A percentile compares a stretch with the other conserved stretches of the same genome.
Evolutionary conservation across 2,888 invertebrate genomes (phyloP).

Genomic region (Drosophila eohydei): DNA sequence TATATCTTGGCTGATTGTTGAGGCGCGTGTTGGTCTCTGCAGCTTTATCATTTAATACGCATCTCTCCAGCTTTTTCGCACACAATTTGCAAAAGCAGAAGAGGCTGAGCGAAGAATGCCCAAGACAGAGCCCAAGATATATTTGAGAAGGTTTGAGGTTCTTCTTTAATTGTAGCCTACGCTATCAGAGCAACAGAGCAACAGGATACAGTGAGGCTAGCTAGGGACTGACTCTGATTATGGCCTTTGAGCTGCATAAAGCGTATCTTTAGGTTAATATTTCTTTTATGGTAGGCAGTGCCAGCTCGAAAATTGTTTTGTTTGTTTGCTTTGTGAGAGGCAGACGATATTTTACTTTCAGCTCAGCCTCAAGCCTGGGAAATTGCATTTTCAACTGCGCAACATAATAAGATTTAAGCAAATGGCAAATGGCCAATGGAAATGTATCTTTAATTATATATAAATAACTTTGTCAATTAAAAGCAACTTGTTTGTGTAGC

Average conservation of each 20-base stretch:
- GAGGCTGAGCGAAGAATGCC: neutral
- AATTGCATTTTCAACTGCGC: neutral
- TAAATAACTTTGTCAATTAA: slow-evolving; percentile 1
- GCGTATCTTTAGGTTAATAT: slow-evolving; percentile 69
- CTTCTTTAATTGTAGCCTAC: slow-evolving; percentile 66
- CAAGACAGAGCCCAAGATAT: slow-evolving; percentile 16
- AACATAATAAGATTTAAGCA: slow-evolving; percentile 2
- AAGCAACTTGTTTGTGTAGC: neutral
- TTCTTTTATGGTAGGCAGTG: slow-evolving; percentile 58
- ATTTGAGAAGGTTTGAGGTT: slow-evolving; percentile 37
- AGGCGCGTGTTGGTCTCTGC: slow-evolving; percentile 53
- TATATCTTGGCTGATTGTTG: slow-evolving; percentile 42
- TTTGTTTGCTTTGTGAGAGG: slow-evolving; percentile 41
- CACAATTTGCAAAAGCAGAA: slow-evolving; percentile 49
- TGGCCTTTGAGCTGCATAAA: slow-evolving; percentile 53
- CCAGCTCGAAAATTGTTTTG: slow-evolving; percentile 50
- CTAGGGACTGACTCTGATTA: slow-evolving; percentile 62
- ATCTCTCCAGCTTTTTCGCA: slow-evolving; percentile 70
- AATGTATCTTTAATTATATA: neutral
- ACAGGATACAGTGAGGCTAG: slow-evolving; percentile 55
- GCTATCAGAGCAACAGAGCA: slow-evolving; percentile 49
- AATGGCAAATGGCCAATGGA: neutral
- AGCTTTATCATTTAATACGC: slow-evolving; percentile 76
- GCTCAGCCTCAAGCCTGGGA: neutral
- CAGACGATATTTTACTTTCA: slow-evolving; percentile 1